Base-by-base conservation (phyloP, 2,113 vertebrate genomes). In the Hemiprocne comata region DNA sequence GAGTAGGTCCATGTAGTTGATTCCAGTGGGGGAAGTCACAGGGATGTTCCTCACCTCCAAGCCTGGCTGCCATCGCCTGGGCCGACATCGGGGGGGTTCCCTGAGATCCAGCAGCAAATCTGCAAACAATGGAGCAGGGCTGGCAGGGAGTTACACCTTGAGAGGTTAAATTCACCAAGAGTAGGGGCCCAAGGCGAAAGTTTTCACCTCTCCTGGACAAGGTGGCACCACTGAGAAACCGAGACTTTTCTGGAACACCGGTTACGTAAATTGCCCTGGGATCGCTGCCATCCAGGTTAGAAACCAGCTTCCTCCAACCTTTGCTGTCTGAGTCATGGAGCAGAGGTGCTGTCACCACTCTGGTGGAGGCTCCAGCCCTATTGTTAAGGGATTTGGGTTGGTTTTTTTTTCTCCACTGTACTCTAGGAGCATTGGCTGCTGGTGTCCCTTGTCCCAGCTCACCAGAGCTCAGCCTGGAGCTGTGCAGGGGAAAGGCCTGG, bases 221-320 rank as follows among this genome's bases (percentile, higher is more conserved):
- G 79, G 93, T 90, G 92, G 93, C 78, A 69, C 85, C 58, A 4
- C 50, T 73, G 82, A 66, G 89, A 94, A 85, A 38, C 40, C 0
- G 1, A 96, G 95, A 98, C 81, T 85, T 94, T 97, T 96, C 97
- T 97, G 97, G 97, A 98, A 97, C 81, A 7, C 11, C 62, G 64
- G 95, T 98, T 98, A 96, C 97, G 87, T 98, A 97, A 98, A 97
- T 97, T 95, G 91, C 89, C 96, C 97, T 97, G 97, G 97, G 97
- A 97, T 97, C 48, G 25, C 86, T 98, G 98, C 97, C 98, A 97
- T 91, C 84, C 93, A 94, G 94, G 92, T 96, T 96, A 97, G 96
- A 95, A 85, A 90, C 65, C 12, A 10, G 78, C 91, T 95, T 83
- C 90, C 89, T 92, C 73, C 87, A 94, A 94, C 96, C 94, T 94